phyloP scores from a whole-genome alignment of 2,797 vertebrate genomes.

The Rhodeus uyekii region DNA sequence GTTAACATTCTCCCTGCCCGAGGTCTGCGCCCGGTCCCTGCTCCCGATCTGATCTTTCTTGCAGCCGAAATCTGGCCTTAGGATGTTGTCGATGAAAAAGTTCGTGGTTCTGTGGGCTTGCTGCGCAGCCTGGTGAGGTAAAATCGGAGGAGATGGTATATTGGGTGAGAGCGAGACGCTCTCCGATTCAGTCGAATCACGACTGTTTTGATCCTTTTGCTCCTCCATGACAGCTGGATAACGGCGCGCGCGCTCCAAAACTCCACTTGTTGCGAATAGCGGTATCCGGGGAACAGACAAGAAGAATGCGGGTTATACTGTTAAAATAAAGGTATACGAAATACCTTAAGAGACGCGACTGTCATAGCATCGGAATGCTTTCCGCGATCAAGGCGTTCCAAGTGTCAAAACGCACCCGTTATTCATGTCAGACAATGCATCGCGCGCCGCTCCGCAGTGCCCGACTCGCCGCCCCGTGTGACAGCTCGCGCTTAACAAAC shows the following conservation, averaged over 20 bases:
- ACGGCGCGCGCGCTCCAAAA: constrained; percentile 67
- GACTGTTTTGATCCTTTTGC: constrained; percentile 84
- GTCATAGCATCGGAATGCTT: constrained; percentile 72
- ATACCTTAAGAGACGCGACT: constrained; percentile 54
- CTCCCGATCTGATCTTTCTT: constrained; percentile 83
- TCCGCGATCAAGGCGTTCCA: constrained; percentile 68
- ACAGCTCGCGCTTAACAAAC: constrained; percentile 84
- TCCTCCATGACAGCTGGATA: constrained; percentile 83
- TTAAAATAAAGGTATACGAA: constrained; percentile 52
- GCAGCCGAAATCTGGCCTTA: constrained; percentile 95
- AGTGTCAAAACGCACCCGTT: constrained; percentile 75
- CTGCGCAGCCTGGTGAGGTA: constrained; percentile 81
- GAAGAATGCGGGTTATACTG: constrained; percentile 31
- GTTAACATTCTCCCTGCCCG: constrained; percentile 87
- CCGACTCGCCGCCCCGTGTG: constrained; percentile 78
- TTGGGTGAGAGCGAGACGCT: constrained; percentile 88
- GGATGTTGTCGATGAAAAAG: constrained; percentile 97
- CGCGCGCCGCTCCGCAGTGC: constrained; percentile 61
- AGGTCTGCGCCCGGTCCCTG: constrained; percentile 81
- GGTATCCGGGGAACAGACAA: constrained; percentile 69
- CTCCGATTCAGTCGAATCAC: constrained; percentile 86
- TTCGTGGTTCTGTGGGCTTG: constrained; percentile 91
- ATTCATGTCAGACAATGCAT: constrained; percentile 67
- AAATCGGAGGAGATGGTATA: constrained; percentile 80
- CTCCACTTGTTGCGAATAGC: constrained; percentile 77